Evolutionary conservation across 2,113 vertebrate species (phyloP), one percentile per base, ranked within the genome.

Genomic region (Ageneiosus marmoratus): DNA sequence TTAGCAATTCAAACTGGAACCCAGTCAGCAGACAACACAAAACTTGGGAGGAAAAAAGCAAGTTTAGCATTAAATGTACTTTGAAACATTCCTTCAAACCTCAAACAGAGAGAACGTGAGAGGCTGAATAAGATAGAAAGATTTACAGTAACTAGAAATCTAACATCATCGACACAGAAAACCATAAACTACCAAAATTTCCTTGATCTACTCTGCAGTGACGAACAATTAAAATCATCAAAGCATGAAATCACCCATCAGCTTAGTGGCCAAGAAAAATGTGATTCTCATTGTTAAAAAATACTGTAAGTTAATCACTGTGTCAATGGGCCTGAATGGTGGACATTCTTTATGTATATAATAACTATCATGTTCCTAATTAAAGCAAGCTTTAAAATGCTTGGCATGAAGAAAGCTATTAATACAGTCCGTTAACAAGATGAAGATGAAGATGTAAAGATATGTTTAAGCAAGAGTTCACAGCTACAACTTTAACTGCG

Each of bases 341-440:
- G 58, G 34, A 60, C 60, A 32, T 62, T 51, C 9, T 37, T 5
- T 15, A 6, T 55, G 56, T 84, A 58, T 81, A 50, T 67, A 58
- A 41, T 50, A 60, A 60, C 77, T 72, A 72, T 65, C 60, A 46
- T 86, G 74, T 83, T 74, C 60, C 72, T 27, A 76, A 77, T 86
- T 72, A 78, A 77, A 80, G 32, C 34, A 56, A 37, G 82, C 48
- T 86, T 51, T 44, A 73, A 83, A 79, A 20, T 53, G 70, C 78
- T 55, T 79, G 27, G 56, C 44, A 20, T n/a, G 29, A 51, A 11
- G 15, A 79, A 69, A 48, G 34, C 32, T 60, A 34, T 29, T 37
- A 5, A 4, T 44, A 74, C 70, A 24, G 29, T 50, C 24, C 6
- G 67, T 77, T 62, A 63, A 75, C 81, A 16, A 87, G 20, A 51